Percentiles rank a stretch among this genome's conserved stretches.
Evolutionary conservation across 2,888 invertebrate species (phyloP).

Genomic region (Drosophila testacea): DNA sequence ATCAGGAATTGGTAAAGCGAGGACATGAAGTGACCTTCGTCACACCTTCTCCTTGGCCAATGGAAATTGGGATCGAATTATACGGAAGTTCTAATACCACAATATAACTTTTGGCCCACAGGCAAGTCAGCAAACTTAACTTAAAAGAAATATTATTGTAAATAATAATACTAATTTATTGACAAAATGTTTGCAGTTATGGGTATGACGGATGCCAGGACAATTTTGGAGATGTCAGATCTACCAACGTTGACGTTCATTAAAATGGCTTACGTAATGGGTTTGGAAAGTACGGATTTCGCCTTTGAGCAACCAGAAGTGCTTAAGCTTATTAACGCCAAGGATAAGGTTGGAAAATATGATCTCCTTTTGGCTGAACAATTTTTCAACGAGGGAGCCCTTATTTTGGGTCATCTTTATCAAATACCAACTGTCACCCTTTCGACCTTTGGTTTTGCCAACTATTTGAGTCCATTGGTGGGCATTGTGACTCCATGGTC

Average conservation of each 20-base stretch:
- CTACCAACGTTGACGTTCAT: constrained; percentile 44
- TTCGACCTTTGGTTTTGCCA: constrained; percentile 82
- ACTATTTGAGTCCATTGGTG: constrained; percentile 83
- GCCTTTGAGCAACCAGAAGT: constrained; percentile 73
- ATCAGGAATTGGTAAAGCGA: constrained; percentile 83
- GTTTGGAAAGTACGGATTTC: constrained; percentile 66
- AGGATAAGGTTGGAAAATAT: constrained; percentile 77
- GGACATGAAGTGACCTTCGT: constrained; percentile 85
- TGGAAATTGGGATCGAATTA: constrained; percentile 69
- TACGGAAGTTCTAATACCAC: constrained; percentile 69
- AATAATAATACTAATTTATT: background rate
- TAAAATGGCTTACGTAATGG: constrained; percentile 59
- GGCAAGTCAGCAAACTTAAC: constrained; percentile 37
- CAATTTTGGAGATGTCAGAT: constrained; percentile 62
- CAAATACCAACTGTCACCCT: constrained; percentile 83
- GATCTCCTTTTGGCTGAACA: constrained; percentile 84
- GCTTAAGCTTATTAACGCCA: constrained; percentile 66
- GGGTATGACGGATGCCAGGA: constrained; percentile 40
- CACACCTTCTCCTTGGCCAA: constrained; percentile 67
- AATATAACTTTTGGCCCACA: constrained; percentile 67
- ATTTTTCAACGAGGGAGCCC: constrained; percentile 84
- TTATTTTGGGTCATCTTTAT: constrained; percentile 82
- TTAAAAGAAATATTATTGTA: too few species aligned
- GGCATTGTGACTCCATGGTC: constrained; percentile 85
- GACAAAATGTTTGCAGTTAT: constrained; percentile 44